A percentile compares a stretch with the other conserved stretches of the same genome.
Evolutionary conservation across 2,888 invertebrate species (phyloP).

Genomic region (Chorisops tibialis): DNA sequence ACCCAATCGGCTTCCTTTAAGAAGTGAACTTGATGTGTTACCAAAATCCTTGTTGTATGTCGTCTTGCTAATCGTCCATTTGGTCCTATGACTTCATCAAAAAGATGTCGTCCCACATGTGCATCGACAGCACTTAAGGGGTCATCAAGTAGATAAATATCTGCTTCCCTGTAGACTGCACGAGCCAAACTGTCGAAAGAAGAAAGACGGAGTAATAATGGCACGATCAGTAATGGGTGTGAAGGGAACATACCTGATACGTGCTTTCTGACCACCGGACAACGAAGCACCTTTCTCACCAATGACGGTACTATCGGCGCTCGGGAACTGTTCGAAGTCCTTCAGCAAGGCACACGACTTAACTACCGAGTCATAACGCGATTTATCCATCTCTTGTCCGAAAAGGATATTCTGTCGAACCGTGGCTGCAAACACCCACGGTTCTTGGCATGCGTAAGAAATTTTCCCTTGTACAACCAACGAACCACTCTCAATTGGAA

Average conservation of each 20-base stretch:
- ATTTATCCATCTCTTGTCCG: constrained; percentile 53
- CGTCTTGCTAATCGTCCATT: constrained; percentile 53
- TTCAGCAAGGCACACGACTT: constrained; percentile 50
- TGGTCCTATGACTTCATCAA: constrained; percentile 61
- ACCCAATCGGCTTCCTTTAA: constrained; percentile 59
- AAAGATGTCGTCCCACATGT: constrained; percentile 66
- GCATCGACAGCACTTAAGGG: constrained; percentile 75
- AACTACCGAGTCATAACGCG: constrained; percentile 49
- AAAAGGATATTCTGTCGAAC: constrained; percentile 83
- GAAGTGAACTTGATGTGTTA: constrained; percentile 74
- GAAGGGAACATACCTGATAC: constrained; percentile 51
- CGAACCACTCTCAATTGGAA: constrained; percentile 56
- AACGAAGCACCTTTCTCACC: constrained; percentile 60
- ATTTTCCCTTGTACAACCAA: constrained; percentile 62
- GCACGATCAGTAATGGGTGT: background rate
- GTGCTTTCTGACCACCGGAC: constrained; percentile 68
- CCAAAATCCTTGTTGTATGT: constrained; percentile 63
- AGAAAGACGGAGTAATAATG: background rate
- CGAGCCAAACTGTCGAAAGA: constrained; percentile 34
- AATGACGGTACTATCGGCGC: constrained; percentile 58
- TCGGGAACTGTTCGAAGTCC: constrained; percentile 57
- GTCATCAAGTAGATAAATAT: constrained; percentile 72
- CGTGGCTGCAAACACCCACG: constrained; percentile 78
- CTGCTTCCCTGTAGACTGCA: constrained; percentile 55
- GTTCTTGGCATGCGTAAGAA: constrained; percentile 78